Percentiles rank a stretch among this genome's conserved stretches.
Evolutionary conservation across 2,888 invertebrate species (phyloP).

Genomic region (Scaptodrosophila latifasciaeformis): DNA sequence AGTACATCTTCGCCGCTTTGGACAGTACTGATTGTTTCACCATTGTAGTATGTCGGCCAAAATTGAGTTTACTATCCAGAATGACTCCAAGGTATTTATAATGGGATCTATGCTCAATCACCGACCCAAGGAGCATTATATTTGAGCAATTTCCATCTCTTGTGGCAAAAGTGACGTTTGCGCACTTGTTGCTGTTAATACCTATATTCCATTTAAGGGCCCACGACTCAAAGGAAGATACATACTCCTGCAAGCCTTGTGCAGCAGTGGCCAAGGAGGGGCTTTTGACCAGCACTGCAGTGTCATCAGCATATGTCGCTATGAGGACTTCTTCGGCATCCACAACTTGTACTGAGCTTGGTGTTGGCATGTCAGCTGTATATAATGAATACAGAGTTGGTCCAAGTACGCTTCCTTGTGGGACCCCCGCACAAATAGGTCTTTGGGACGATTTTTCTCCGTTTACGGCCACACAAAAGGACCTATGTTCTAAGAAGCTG

Average conservation of each 20-base stretch:
- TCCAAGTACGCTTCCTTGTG: not conserved
- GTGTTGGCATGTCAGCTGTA: constrained; percentile 3
- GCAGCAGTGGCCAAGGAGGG: not conserved
- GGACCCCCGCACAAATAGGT: too few species aligned
- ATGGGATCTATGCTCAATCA: too few species aligned
- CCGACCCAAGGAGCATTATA: not conserved
- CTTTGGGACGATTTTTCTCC: constrained; percentile 6
- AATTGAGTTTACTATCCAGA: not conserved
- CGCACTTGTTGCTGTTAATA: constrained; percentile 11
- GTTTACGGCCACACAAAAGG: constrained; percentile 2
- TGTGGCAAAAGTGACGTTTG: not conserved
- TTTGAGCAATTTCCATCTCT: too few species aligned
- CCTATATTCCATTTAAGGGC: constrained; percentile 5
- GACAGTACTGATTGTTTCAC: not conserved
- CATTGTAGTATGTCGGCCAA: not conserved
- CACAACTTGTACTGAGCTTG: not conserved
- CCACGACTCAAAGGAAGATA: not conserved
- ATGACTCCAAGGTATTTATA: not conserved
- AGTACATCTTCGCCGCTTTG: not conserved
- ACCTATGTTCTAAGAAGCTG: constrained; percentile 3
- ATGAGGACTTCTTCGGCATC: not conserved
- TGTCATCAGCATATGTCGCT: constrained; percentile 9
- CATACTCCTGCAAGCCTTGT: not conserved
- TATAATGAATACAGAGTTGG: constrained; percentile 3
- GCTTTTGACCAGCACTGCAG: constrained; percentile 6